A percentile compares a stretch with the other conserved stretches of the same genome.
These are phyloP conservation scores for Coregonus clupeaformis DNA, from an alignment of 2,113 vertebrate species.

Conservation along the genomic window DNA sequence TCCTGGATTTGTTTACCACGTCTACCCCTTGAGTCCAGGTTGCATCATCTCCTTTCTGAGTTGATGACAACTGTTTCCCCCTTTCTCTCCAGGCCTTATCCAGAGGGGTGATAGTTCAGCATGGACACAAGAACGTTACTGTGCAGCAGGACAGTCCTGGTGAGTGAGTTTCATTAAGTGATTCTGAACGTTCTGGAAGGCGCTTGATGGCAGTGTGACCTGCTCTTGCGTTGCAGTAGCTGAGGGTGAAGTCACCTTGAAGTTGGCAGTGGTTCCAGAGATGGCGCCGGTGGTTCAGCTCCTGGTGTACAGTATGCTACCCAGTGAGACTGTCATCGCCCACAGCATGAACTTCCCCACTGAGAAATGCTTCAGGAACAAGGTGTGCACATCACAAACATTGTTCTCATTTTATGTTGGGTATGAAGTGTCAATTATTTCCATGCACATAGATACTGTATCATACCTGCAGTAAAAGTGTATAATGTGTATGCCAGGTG, in stretches of 20 bases:
- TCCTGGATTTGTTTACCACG: too few relatives aligned
- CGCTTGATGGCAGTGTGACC: not conserved
- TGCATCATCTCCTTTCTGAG: not conserved
- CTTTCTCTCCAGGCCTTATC: conserved; percentile 71
- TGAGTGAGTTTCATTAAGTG: not conserved
- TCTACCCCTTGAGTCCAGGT: too few relatives aligned
- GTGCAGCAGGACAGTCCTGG: conserved; percentile 37
- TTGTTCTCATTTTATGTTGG: too few relatives aligned
- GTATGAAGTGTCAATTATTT: too few relatives aligned
- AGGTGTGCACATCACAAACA: conserved; percentile 65
- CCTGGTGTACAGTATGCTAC: conserved; percentile 78
- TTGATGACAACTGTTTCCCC: not conserved
- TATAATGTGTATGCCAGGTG: conserved; percentile 59
- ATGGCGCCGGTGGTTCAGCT: conserved; percentile 68
- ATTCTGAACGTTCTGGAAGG: too few relatives aligned
- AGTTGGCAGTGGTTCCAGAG: conserved; percentile 63
- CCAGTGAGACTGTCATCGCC: conserved; percentile 74
- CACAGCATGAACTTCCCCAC: conserved; percentile 68
- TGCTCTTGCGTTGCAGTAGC: conserved; percentile 48
- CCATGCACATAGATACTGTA: too few relatives aligned
- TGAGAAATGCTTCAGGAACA: conserved; percentile 81
- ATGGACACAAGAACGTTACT: conserved; percentile 61
- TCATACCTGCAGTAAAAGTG: too few relatives aligned
- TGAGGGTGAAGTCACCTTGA: conserved; percentile 69
- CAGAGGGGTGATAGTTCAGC: conserved; percentile 69